phyloP scores from a whole-genome alignment of 2,113 vertebrate genomes.

The Oncorhynchus nerka region DNA sequence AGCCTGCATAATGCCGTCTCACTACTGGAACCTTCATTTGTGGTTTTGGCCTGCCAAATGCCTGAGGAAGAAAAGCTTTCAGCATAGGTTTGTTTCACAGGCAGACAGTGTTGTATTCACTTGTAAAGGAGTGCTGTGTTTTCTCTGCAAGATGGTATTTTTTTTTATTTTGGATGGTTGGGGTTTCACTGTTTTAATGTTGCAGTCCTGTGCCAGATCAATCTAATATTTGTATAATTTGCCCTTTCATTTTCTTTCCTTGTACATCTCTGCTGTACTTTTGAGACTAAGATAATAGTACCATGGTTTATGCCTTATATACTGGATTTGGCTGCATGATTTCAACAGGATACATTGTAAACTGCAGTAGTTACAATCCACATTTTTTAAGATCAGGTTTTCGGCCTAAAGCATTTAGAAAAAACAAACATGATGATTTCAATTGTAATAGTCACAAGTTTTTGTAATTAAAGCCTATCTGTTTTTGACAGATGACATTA shows the following conservation, averaged over 20 bases:
- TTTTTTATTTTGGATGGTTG: constrained; percentile 33
- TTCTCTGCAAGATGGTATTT: constrained; percentile 29
- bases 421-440: constrained; percentile 11
- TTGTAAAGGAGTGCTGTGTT: constrained; percentile 42
- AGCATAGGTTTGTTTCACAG: constrained; percentile 43
- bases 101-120: constrained; percentile 44
- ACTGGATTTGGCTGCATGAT: not conserved
- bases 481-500: not conserved
- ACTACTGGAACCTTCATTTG: constrained; percentile 59
- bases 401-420: not conserved
- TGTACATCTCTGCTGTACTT: not conserved
- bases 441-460: not conserved
- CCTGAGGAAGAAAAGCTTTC: constrained; percentile 42
- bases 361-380: not conserved
- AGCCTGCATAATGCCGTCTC: constrained; percentile 56
- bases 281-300: not conserved
- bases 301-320: not conserved
- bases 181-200: constrained; percentile 23
- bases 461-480: not conserved
- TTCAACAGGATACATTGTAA: not conserved
- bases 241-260: not conserved
- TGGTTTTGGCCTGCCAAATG: constrained; percentile 54
- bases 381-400: not conserved
- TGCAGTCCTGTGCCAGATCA: constrained; percentile 1
- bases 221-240: not conserved